Evolutionary conservation across 2,888 invertebrate species (phyloP), one percentile per base, ranked within the genome.

Genomic region (Eudemis profundana): DNA sequence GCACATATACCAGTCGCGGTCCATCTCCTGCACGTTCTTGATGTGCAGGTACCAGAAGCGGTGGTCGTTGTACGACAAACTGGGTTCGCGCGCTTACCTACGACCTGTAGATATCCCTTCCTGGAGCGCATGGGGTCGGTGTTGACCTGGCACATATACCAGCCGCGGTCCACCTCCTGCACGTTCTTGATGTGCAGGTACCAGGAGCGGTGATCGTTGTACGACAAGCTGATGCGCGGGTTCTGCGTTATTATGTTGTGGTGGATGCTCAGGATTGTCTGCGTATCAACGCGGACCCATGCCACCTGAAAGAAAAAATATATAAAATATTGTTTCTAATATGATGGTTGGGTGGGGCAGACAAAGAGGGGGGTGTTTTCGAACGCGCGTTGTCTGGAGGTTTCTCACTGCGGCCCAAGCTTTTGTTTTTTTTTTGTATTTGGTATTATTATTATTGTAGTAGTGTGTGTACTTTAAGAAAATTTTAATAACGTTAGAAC

Each of bases 131-230:
- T 98, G n/a, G 97, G 98, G 87, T 97, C 97, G 0, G 97, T 97
- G 89, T 98, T 97, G 73, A 98, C 95, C 88, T 97, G 97, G 83
- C 97, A 97, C 97, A 97, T 97, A 80, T 94, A 97, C 97, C 97
- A 97, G 67, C 97, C 97, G 1, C 97, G 94, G 89, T 97, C 97
- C 47, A 95, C 94, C 84, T 97, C 97, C 81, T 97, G 96, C 29
- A 97, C 97, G 81, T 95, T 95, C 86, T 96, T 96, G 86, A 97
- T 96, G 83, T 97, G 97, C 69, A 98, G 94, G 87, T 96, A 97
- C 97, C 97, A 98, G 57, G 97, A 97, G 63, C 97, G 95, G 84
- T 97, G 97, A 89, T 97, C 97, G 87, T 97, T 97, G 93, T 95
- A 96, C 57, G 97, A 95, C 67, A 97, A 92, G 68, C 96, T 96